phyloP scores from a whole-genome alignment of 2,797 vertebrate species.

The Taenioides sp. region DNA sequence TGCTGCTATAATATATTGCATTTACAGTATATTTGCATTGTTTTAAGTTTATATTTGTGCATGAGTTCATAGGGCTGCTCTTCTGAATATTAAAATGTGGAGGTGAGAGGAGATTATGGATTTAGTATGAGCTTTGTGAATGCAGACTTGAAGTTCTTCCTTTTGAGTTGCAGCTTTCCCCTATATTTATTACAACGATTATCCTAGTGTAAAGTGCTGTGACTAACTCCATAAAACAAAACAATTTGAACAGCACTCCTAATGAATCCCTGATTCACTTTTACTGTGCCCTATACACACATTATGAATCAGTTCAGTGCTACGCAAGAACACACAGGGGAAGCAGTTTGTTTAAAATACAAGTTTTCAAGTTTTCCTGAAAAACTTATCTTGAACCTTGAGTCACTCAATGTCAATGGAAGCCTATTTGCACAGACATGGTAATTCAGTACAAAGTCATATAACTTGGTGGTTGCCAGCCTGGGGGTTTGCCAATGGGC shows the following conservation, averaged over 20 bases:
- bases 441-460: neutral
- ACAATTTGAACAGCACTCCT: neutral
- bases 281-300: neutral
- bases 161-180: constrained; percentile 2
- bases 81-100: neutral
- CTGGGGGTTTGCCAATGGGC: no score
- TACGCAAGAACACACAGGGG: neutral
- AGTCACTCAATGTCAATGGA: neutral
- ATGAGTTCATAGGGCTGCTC: neutral
- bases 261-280: constrained; percentile 8
- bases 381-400: neutral
- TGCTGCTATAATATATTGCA: neutral
- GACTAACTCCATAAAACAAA: constrained; percentile 10
- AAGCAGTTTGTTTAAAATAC: no score
- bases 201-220: constrained; percentile 6
- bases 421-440: neutral
- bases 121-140: neutral
- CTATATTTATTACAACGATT: constrained; percentile 4
- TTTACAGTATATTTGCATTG: neutral
- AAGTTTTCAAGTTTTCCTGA: neutral
- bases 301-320: neutral
- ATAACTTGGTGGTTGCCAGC: no score
- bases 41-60: neutral
- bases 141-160: neutral
- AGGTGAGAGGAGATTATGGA: neutral